Percentiles rank a stretch among this genome's conserved stretches.
phyloP scores from a whole-genome alignment of 2,113 vertebrate genomes.

The Hypocryptadius cinnamomeus region DNA sequence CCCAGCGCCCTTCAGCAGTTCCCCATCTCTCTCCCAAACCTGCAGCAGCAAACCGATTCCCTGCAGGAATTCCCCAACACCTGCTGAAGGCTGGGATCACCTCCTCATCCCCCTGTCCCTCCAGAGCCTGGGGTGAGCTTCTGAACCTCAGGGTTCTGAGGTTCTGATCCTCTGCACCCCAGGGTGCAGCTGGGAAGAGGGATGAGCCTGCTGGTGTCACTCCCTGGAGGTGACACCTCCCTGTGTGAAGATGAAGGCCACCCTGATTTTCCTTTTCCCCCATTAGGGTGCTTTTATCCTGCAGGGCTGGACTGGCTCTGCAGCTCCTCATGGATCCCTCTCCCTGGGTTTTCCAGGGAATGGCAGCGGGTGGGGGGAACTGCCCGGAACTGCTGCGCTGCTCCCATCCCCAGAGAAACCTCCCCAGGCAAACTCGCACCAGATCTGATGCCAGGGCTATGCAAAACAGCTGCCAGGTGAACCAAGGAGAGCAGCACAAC shows the following conservation, averaged over 20 bases:
- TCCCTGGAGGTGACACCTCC: not conserved
- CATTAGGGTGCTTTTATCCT: not conserved
- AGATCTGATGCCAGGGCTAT: slow-evolving; percentile 66
- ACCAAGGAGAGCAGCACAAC: slow-evolving; percentile 14
- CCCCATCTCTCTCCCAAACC: not conserved
- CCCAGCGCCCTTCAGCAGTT: not conserved
- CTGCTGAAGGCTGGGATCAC: not conserved
- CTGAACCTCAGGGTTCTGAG: too few species aligned
- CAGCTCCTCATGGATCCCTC: not conserved
- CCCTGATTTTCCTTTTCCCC: not conserved
- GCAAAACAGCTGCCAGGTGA: slow-evolving; percentile 64
- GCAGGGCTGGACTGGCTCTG: not conserved
- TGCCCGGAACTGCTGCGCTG: slow-evolving; percentile 43
- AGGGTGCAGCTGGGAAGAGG: not conserved
- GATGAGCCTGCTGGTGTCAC: not conserved
- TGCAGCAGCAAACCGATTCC: not conserved
- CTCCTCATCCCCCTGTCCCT: not conserved
- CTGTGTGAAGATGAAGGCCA: not conserved
- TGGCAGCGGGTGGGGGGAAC: not conserved
- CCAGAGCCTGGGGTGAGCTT: not conserved
- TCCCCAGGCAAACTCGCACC: slow-evolving; percentile 71
- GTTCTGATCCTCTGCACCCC: too few species aligned
- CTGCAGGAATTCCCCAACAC: not conserved
- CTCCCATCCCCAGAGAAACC: slow-evolving; percentile 69
- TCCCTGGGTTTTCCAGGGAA: not conserved